These are phyloP conservation scores for Loris lydekkerianus DNA, from an alignment of 2,797 vertebrate genomes.

Conservation along the genomic window DNA sequence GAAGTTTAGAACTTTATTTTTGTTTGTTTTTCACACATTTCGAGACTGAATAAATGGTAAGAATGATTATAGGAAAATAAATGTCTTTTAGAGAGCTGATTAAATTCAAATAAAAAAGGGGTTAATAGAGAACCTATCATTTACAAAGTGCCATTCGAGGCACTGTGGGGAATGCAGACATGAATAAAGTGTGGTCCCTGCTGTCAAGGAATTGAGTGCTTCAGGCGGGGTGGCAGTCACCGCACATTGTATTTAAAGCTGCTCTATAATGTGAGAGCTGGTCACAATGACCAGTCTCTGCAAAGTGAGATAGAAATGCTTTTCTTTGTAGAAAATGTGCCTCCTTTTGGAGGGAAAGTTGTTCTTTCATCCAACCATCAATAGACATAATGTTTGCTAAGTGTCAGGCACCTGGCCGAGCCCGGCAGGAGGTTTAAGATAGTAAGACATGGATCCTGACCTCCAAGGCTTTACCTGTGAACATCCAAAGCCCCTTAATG, in stretches of 20 bases:
- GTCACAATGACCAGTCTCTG: constrained; percentile 31
- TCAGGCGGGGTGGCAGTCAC: neutral
- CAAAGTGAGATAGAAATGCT: constrained; percentile 59
- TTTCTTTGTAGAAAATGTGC: constrained; percentile 50
- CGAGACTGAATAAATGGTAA: constrained; percentile 8
- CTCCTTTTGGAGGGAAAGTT: constrained; percentile 61
- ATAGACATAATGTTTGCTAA: constrained; percentile 56
- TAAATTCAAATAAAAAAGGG: neutral
- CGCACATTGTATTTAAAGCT: constrained; percentile 6
- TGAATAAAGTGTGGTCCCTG: neutral
- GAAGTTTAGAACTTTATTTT: constrained; percentile 30
- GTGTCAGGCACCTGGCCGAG: neutral
- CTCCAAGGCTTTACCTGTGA: constrained; percentile 68
- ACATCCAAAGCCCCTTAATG: constrained; percentile 72
- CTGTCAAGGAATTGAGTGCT: constrained; percentile 6
- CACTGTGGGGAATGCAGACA: neutral
- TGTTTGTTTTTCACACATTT: neutral
- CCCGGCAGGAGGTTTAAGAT: constrained; percentile 29
- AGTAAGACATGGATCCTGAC: constrained; percentile 30
- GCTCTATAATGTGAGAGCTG: constrained; percentile 2
- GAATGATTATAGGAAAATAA: constrained; percentile 48
- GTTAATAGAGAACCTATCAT: neutral
- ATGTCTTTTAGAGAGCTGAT: neutral
- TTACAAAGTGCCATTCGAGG: constrained; percentile 8
- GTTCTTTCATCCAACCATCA: constrained; percentile 61